Evolutionary conservation across 2,113 vertebrate genomes (phyloP), one percentile per base, ranked within the genome.

Genomic region (Etia nguti): DNA sequence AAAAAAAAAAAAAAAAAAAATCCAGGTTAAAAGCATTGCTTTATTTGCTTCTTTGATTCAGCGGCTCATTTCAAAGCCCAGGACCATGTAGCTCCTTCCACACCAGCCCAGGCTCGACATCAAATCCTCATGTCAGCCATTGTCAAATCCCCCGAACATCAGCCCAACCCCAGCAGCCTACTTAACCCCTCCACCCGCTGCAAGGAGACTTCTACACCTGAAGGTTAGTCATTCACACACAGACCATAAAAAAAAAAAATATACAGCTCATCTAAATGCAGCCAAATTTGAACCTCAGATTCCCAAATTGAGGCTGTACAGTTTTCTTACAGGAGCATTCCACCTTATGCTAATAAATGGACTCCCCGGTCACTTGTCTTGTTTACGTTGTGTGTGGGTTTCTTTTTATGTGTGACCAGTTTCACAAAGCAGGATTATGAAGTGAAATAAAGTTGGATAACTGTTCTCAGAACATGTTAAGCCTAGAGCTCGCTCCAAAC

Each of bases 111-210:
- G 10, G 98, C 98, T 83, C 97, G 98, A 88, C 98, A 99, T 95
- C 98, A 99, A 95, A 99, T 99, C 86, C 97, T 99, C 94, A 99
- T 99, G 98, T 98, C 98, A 6, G 98, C 98, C 90, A 97, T 99
- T 15, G 98, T 99, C 62, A 98, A 98, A 90, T 99, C 98, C 0
- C 99, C 99, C 0, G 99, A 99, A 93, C 98, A 99, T 84, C 99
- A 99, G 92, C 98, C 99, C 59, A 99, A 98, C 84, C 97, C 98
- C 48, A 97, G 98, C 96, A 98, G 97, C 81, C 95, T 99, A 88
- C 96, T 99, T 1, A 98, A 98, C 83, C 98, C 98, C 1, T 97
- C 98, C 9, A 97, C 97, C 86, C 97, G 98, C 89, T 96, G 97
- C 91, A 99, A 99, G 90, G 98, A 99, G 91, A 96, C 97, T 9